A percentile compares a stretch with the other conserved stretches of the same genome.
Evolutionary conservation across 2,797 vertebrate species (phyloP).

Genomic region (Ciconia nigra): DNA sequence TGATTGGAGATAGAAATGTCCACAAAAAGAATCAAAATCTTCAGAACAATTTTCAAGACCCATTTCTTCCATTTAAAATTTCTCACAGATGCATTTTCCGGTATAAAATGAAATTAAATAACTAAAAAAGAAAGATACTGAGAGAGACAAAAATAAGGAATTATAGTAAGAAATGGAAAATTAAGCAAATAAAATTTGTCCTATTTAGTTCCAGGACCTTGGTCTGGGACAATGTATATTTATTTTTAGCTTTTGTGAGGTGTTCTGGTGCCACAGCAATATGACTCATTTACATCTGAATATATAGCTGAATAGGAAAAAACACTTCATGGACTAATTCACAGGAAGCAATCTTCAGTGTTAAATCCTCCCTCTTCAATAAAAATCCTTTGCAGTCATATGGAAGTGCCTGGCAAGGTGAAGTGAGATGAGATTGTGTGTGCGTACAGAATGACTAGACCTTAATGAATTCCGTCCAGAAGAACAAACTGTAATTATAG

Average conservation of each 20-base stretch:
- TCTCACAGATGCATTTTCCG: not conserved
- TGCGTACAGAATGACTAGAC: not conserved
- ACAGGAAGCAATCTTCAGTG: not conserved
- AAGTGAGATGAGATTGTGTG: not conserved
- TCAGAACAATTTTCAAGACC: not conserved
- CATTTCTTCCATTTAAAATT: not conserved
- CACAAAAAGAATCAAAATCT: not conserved
- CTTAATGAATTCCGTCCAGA: not conserved
- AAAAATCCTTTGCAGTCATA: not conserved
- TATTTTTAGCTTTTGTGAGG: not conserved
- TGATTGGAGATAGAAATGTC: not conserved
- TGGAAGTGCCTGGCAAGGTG: not conserved
- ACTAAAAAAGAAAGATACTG: not conserved
- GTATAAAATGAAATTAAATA: not conserved
- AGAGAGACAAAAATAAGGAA: not conserved
- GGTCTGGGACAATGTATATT: not conserved
- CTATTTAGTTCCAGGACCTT: not conserved
- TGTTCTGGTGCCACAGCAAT: not conserved
- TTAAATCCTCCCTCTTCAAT: not conserved
- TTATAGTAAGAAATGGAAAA: not conserved
- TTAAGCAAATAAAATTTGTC: not conserved
- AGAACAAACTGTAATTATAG: not conserved
- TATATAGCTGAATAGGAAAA: not conserved
- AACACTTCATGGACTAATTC: not conserved
- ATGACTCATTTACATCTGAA: conserved; percentile 1